phyloP scores from a whole-genome alignment of 2,888 invertebrate species.

The Hemaris fuciformis region DNA sequence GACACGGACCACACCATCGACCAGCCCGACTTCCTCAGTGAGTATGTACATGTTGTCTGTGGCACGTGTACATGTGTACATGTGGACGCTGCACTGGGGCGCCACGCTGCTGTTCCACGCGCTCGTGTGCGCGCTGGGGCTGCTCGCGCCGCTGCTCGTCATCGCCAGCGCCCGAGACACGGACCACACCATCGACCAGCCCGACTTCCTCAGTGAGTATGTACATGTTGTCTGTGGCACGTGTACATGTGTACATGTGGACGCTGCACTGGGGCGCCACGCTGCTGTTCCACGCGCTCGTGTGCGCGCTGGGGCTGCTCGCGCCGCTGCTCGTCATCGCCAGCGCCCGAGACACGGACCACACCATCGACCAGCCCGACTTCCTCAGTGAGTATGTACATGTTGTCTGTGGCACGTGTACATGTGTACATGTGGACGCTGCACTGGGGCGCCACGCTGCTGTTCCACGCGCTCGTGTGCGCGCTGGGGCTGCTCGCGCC shows the following conservation, averaged over 20 bases:
- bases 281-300: constrained; percentile 78
- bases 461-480: constrained; percentile 76
- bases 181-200: constrained; percentile 41
- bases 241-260: too few species aligned
- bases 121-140: constrained; percentile 41
- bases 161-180: constrained; percentile 34
- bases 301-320: constrained; percentile 42
- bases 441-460: constrained; percentile 62
- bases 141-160: constrained; percentile 39
- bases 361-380: constrained; percentile 38
- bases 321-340: constrained; percentile 36
- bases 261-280: constrained; percentile 49
- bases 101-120: constrained; percentile 82
- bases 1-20: constrained; percentile 46
- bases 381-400: constrained; percentile 49
- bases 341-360: constrained; percentile 36
- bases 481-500: constrained; percentile 41
- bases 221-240: background rate
- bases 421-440: too few species aligned
- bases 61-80: too few species aligned
- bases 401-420: background rate
- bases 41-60: constrained; percentile 23
- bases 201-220: constrained; percentile 45
- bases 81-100: constrained; percentile 19
- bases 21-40: constrained; percentile 44